These are phyloP conservation scores for Sardinella longiceps DNA, from an alignment of 2,797 vertebrate species.

Conservation along the genomic window DNA sequence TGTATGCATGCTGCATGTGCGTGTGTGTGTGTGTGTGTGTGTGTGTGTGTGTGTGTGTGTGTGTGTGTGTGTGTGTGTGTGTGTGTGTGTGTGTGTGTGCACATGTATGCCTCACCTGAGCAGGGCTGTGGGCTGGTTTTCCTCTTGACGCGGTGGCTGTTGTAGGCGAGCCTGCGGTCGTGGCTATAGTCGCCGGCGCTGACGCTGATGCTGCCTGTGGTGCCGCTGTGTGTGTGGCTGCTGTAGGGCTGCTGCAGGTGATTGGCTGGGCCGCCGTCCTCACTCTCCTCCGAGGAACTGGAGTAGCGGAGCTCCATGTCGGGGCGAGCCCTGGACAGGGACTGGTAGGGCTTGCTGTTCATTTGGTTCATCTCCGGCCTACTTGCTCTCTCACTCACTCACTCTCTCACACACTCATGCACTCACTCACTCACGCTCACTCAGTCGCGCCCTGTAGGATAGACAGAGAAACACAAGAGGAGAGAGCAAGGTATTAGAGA, in stretches of 20 bases:
- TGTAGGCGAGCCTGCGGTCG: constrained; percentile 64
- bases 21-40: neutral
- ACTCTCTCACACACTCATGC: neutral
- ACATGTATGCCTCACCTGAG: neutral
- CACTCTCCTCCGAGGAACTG: constrained; percentile 87
- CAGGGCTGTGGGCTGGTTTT: constrained; percentile 74
- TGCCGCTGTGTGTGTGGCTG: constrained; percentile 79
- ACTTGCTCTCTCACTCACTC: neutral
- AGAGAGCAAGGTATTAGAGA: neutral
- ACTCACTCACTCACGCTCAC: neutral
- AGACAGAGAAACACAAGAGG: neutral
- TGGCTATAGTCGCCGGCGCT: constrained; percentile 71
- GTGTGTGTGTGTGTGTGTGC: neutral
- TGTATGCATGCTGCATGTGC: neutral
- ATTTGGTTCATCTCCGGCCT: constrained; percentile 79
- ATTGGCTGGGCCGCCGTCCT: constrained; percentile 66
- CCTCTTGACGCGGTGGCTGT: constrained; percentile 73
- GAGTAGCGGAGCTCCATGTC: constrained; percentile 86
- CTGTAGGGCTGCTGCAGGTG: constrained; percentile 81
- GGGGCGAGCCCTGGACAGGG: constrained; percentile 83
- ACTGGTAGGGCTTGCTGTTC: constrained; percentile 87
- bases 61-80: neutral
- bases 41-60: neutral
- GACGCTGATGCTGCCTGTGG: too few relatives aligned
- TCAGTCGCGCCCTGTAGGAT: neutral